Evolutionary conservation across 2,888 invertebrate genomes (phyloP), one percentile per base, ranked within the genome.

Genomic region (Tillus elongatus): DNA sequence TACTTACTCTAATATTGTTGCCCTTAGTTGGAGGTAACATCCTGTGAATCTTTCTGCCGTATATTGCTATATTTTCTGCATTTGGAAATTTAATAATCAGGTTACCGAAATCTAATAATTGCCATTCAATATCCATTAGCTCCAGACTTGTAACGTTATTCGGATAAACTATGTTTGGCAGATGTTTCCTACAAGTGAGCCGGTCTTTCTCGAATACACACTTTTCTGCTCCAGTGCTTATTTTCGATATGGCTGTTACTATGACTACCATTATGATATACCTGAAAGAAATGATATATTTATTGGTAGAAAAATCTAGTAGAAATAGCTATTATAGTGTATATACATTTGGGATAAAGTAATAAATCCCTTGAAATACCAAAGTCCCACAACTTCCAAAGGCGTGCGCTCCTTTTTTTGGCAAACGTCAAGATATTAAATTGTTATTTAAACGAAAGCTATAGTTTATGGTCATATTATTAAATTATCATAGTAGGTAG

Each of bases 11-110:
- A 10, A 51, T 44, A 11, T 42, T 42, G 33, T 40, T 45, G 9
- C 14, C 27, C 9, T 27, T 28, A 3, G 41, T 34, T 2, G 52
- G 50, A 14, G 49, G 39, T 16, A 40, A 34, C 4, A 54, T 27
- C n/a, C 27, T 40, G 4, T 39, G 41, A 9, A 44, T 41, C 35
- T 52, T 51, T 4, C 44, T 44, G 8, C 49, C 52, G 13, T 43
- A 36, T n/a, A 54, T 41, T 3, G 45, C 43, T 13, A 54, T 30
- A 14, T 45, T 43, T 26, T 32, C 33, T 6, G 50, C 39, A 14
- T 49, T 41, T 1, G 50, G 51, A 39, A 51, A 54, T 16, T 41
- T 44, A 9, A 36, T 12, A 1, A 47, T 15, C 4, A 52, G 31
- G 19, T 27, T 37, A 32, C 46, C 41, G 3, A 54, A 39, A 32